phyloP scores from a whole-genome alignment of 2,113 vertebrate species.

The Nannobrachium achirus region DNA sequence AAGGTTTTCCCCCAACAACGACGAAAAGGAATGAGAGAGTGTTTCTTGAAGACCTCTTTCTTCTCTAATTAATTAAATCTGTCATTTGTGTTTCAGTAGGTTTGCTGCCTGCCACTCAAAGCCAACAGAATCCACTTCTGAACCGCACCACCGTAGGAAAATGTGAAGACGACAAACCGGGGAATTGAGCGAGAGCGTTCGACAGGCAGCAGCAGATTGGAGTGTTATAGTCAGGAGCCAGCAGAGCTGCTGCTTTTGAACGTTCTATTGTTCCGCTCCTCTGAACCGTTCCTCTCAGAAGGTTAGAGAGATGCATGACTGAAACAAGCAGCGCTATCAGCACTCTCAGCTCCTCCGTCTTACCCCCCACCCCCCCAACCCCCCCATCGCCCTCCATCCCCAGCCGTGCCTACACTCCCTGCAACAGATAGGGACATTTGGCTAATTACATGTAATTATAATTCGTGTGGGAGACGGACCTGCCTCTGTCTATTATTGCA shows the following conservation, averaged over 20 bases:
- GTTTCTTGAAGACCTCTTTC: constrained; percentile 18
- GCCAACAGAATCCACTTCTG: constrained; percentile 34
- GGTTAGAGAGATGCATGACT: constrained; percentile 71
- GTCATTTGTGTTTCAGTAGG: constrained; percentile 60
- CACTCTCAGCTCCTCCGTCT: constrained; percentile 50
- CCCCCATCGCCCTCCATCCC: constrained; percentile 53
- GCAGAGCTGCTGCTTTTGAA: constrained; percentile 43
- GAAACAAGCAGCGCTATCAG: constrained; percentile 68
- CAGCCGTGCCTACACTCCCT: constrained; percentile 72
- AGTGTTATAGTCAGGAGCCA: constrained; percentile 38
- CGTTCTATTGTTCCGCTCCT: constrained; percentile 33
- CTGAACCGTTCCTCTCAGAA: constrained; percentile 63
- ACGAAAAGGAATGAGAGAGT: background rate
- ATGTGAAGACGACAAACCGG: constrained; percentile 38
- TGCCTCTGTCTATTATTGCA: constrained; percentile 77
- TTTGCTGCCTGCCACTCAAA: background rate
- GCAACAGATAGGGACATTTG: constrained; percentile 74
- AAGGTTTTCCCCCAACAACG: too few species aligned
- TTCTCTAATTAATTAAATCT: constrained; percentile 43
- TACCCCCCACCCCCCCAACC: background rate
- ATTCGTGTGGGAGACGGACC: constrained; percentile 78
- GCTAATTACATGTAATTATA: constrained; percentile 80
- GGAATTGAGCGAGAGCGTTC: constrained; percentile 42
- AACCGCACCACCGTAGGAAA: constrained; percentile 9
- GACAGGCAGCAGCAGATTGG: constrained; percentile 30